These are phyloP conservation scores for Drosophila formosana DNA, from an alignment of 2,888 invertebrate species.

Conservation along the genomic window DNA sequence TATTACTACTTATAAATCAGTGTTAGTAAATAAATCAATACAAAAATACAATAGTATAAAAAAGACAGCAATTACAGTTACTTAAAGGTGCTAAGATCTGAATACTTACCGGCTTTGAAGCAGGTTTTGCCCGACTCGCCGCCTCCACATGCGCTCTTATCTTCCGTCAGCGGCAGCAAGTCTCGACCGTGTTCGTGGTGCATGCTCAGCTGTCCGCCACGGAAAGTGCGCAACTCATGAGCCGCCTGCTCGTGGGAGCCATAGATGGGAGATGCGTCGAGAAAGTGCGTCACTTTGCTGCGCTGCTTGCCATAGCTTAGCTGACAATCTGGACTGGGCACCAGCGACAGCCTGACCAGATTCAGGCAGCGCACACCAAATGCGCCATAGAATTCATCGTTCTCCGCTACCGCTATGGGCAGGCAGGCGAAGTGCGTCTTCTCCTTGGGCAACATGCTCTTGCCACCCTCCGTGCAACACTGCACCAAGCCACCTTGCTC, in stretches of 20 bases:
- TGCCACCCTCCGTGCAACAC: conserved; percentile 89
- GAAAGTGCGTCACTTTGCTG: conserved; percentile 88
- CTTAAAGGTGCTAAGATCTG: neutral
- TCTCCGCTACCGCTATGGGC: conserved; percentile 87
- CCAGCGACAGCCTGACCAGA: conserved; percentile 89
- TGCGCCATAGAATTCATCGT: conserved; percentile 88
- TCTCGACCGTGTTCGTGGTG: conserved; percentile 89
- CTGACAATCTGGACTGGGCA: conserved; percentile 89
- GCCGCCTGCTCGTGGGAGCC: conserved; percentile 88
- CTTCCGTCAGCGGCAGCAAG: conserved; percentile 88
- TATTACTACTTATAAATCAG: too few relatives aligned
- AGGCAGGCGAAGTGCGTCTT: conserved; percentile 89
- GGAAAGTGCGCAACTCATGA: conserved; percentile 87
- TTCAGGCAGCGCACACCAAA: conserved; percentile 89
- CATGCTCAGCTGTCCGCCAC: conserved; percentile 88
- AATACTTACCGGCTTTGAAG: conserved; percentile 85
- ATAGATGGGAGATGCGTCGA: conserved; percentile 91
- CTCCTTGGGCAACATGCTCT: conserved; percentile 85
- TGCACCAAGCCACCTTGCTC: conserved; percentile 89
- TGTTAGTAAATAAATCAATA: too few relatives aligned
- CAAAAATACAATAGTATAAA: too few relatives aligned
- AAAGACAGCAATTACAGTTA: too few relatives aligned
- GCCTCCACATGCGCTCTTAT: conserved; percentile 88
- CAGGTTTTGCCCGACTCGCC: conserved; percentile 88
- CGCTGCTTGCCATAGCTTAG: conserved; percentile 91